phyloP scores from a whole-genome alignment of 2,888 invertebrate species.

The Acleris laterana region DNA sequence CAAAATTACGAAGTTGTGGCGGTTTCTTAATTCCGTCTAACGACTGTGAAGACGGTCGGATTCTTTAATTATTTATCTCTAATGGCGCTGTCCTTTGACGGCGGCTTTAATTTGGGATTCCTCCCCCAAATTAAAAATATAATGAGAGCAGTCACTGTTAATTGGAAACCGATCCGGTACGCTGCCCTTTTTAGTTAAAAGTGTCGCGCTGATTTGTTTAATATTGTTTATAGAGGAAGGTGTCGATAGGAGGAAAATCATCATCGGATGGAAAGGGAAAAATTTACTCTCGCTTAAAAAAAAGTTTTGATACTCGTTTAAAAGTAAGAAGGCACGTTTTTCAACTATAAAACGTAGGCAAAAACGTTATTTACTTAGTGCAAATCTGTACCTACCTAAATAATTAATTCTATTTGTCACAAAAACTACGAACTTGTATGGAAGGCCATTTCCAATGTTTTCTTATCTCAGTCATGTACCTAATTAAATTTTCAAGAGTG shows the following conservation, averaged over 20 bases:
- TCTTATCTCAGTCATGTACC: too few relatives aligned
- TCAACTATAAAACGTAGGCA: too few relatives aligned
- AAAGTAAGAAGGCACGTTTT: too few relatives aligned
- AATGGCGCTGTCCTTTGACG: slow-evolving; percentile 83
- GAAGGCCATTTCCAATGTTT: too few relatives aligned
- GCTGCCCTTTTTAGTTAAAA: slow-evolving; percentile 60
- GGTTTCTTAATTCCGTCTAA: slow-evolving; percentile 77
- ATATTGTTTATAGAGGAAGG: slow-evolving; percentile 8
- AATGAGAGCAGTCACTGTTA: slow-evolving; percentile 82
- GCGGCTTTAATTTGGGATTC: slow-evolving; percentile 81
- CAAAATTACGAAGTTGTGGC: slow-evolving; percentile 72
- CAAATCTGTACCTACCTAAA: too few relatives aligned
- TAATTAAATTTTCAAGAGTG: too few relatives aligned
- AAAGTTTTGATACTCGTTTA: too few relatives aligned
- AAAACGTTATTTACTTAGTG: too few relatives aligned
- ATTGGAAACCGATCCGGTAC: slow-evolving; percentile 81
- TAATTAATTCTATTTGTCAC: too few relatives aligned
- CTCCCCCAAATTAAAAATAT: slow-evolving; percentile 84
- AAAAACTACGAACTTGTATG: too few relatives aligned
- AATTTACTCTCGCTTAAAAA: too few relatives aligned
- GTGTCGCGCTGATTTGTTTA: slow-evolving; percentile 45
- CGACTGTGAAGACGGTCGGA: slow-evolving; percentile 78
- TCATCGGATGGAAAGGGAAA: too few relatives aligned
- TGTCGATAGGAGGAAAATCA: neutral
- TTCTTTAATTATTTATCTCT: slow-evolving; percentile 84